phyloP scores from a whole-genome alignment of 2,113 vertebrate species.

The Burhinus bistriatus region DNA sequence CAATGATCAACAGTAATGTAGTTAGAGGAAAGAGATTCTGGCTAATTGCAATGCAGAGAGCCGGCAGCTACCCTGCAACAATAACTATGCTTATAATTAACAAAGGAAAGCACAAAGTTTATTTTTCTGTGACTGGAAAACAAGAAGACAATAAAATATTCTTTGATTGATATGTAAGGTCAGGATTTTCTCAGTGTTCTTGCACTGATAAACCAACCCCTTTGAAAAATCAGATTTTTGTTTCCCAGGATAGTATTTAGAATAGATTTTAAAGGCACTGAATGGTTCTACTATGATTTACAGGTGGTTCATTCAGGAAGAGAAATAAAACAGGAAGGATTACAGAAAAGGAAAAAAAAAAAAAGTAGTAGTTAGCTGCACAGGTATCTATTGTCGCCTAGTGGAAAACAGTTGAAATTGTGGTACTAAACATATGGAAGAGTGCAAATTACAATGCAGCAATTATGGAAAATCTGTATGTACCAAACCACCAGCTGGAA shows the following conservation, averaged over 20 bases:
- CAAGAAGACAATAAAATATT: neutral
- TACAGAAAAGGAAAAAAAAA: neutral
- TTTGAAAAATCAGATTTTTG: neutral
- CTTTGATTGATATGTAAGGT: neutral
- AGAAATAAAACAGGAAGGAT: neutral
- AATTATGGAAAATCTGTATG: conserved; percentile 46
- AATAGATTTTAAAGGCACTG: neutral
- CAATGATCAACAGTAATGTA: neutral
- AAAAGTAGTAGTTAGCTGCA: neutral
- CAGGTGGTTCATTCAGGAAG: conserved; percentile 13
- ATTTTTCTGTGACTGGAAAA: neutral
- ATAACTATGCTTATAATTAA: neutral
- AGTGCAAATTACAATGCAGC: conserved; percentile 20
- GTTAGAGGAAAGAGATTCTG: neutral
- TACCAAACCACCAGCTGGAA: conserved; percentile 63
- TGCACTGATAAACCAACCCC: neutral
- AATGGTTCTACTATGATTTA: neutral
- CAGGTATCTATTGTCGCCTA: conserved; percentile 62
- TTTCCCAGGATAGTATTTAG: neutral
- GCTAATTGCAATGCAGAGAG: neutral
- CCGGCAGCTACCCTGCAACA: neutral
- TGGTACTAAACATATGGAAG: neutral
- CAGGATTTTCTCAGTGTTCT: neutral
- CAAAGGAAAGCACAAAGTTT: neutral
- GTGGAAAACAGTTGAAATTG: conserved; percentile 25